Evolutionary conservation across 2,888 invertebrate species (phyloP), one percentile per base, ranked within the genome.

Genomic region (Hirtodrosophila alboralis): DNA sequence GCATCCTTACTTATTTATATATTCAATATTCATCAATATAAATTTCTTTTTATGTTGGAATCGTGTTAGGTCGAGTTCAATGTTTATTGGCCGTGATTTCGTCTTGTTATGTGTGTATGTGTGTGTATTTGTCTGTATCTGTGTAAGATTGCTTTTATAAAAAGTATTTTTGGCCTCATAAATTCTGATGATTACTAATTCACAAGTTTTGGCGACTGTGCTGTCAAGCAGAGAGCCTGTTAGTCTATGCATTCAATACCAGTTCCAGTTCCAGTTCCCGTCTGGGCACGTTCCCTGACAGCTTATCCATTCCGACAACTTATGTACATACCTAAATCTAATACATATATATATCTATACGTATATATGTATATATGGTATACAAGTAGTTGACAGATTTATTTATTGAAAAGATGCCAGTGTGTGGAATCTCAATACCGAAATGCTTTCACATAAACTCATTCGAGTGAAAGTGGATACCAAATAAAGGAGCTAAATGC

Each of bases 161-260:
- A 14, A 40, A 12, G 36, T 37, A 41, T 43, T 47, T 67, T 48
- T 2, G 44, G 41, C 38, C 48, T 45, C 56, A 66, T 62, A 56
- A 45, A 68, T 45, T 62, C 62, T 47, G 10, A 65, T 65, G 67
- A 47, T 67, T 37, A 27, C 47, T 23, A 65, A 43, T 66, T 36
- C 41, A 18, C 1, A 18, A 18, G 18, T 18, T 5, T 18, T 3
- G 18, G 31, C 38, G 43, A 13, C 60, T 18, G 59, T 33, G 34
- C 14, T 8, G 10, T 9, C 10, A 27, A 18, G 14, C 44, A 33
- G 23, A 21, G 33, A 28, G 3, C 18, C 18, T 18, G 18, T 18
- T 4, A 18, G 2, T 18, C 18, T 18, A 18, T 18, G 5, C 18
- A 4, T 2, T 2, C 18, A 4, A 18, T 18, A 5, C 8, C 26